Conservation (phyloP, 2,113 vertebrate species). For the Caretta caretta region DNA sequence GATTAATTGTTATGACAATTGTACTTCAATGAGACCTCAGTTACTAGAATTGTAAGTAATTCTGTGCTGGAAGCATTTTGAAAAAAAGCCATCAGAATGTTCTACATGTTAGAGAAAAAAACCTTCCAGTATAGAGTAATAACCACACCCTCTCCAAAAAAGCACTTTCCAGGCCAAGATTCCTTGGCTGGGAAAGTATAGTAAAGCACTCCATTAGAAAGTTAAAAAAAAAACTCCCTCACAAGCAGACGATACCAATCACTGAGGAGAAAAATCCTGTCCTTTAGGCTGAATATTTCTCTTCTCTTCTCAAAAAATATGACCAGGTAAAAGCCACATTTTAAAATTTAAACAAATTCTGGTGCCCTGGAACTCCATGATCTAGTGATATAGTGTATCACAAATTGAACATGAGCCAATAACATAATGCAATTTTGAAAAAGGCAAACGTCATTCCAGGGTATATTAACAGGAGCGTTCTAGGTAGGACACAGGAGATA, state of each 20-base stretch:
- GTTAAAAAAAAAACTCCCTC: neutral
- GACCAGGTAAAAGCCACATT: neutral
- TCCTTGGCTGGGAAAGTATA: neutral
- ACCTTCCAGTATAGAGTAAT: rapidly evolving
- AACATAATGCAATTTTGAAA: too few species aligned
- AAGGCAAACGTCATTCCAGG: too few species aligned
- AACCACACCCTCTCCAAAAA: neutral
- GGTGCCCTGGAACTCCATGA: neutral
- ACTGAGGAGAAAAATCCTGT: neutral
- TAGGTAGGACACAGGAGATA: too few species aligned
- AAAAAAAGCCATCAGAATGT: neutral
- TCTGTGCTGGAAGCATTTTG: neutral
- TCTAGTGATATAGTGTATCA: too few species aligned
- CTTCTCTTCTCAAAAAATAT: neutral
- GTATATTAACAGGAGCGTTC: too few species aligned
- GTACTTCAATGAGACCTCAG: rapidly evolving
- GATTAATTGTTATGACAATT: rapidly evolving
- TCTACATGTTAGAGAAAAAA: neutral
- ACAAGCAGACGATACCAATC: neutral
- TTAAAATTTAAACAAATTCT: neutral
- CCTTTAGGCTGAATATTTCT: neutral
- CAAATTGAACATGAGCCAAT: too few species aligned
- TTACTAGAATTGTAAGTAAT: neutral
- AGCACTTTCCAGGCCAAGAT: neutral
- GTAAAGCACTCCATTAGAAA: neutral